Evolutionary conservation across 35 echinoderm and acorn worm genomes (phyloP), one percentile per base, ranked within the genome.

Genomic region (Holothuria glaberrima): DNA sequence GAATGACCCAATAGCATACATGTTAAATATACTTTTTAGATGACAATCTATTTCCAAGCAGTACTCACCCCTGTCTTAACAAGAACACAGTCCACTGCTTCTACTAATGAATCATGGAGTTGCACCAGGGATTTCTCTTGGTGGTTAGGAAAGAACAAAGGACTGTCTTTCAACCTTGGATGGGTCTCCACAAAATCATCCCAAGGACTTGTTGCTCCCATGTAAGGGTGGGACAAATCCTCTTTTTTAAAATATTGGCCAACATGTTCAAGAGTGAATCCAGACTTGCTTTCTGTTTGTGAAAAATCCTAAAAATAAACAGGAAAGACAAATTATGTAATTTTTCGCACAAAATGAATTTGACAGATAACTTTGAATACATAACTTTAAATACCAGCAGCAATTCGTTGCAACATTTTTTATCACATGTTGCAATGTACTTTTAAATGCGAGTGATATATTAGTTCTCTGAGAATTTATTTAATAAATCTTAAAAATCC

Each of bases 181-280:
- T 48, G 90, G 2, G 90, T 56, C 33, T 88, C 88, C 1, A 93
- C 60, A 63, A 94, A 93, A n/a, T 91, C 74, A 56, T 90, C 70
- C 97, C 93, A 95, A 33, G 91, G 72, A 57, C 90, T 92, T 2
- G 75, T 71, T 16, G 88, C 87, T 9, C 64, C 46, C 3, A 50
- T 71, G n/a, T 71, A 80, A 29, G 75, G 80, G 38, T 90, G 92
- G 35, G 86, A 89, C 0, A 95, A 83, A 30, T 95, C 86, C 45
- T 93, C 87, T 36, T 91, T 91, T 77, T 92, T 93, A 1, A 99
- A 74, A 72, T 99, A 99, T 72, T 99, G 97, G 27, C 97, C 93
- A n/a, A 99, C 97, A 50, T 94, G 82, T 48, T 99, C 97, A 65
- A 99, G 65, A 30, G 91, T 99, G 56, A 99, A 99, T 14, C 97